These are phyloP conservation scores for Aphodius sticticus DNA, from an alignment of 2,888 invertebrate genomes.

Conservation along the genomic window DNA sequence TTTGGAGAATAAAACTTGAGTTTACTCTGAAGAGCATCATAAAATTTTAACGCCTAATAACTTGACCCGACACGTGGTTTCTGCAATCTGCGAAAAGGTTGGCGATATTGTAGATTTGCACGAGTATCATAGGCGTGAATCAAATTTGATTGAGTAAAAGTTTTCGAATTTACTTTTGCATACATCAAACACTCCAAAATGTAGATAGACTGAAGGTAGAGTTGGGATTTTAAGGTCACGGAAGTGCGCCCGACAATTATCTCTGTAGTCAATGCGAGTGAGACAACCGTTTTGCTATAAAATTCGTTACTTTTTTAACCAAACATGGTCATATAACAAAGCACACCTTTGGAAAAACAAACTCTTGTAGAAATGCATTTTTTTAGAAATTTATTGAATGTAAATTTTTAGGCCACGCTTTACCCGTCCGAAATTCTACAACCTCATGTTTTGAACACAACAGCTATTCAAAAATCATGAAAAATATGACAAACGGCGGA, in stretches of 20 bases:
- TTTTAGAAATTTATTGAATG: no score
- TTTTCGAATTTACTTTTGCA: background rate
- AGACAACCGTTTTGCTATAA: no score
- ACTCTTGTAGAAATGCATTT: no score
- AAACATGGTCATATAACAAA: no score
- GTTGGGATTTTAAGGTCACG: background rate
- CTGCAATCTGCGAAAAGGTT: background rate
- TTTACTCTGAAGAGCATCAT: background rate
- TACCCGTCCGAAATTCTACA: no score
- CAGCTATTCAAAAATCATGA: no score
- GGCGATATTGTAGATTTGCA: background rate
- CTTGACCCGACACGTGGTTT: background rate
- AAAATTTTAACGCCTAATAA: background rate
- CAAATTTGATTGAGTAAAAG: background rate
- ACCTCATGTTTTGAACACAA: no score
- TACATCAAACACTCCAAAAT: background rate
- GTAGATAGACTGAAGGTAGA: background rate
- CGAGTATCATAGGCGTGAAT: background rate
- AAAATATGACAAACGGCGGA: no score
- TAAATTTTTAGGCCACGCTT: no score
- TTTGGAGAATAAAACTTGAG: background rate
- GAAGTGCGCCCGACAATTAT: background rate
- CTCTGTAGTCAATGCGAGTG: background rate
- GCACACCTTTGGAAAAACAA: no score
- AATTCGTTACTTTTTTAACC: no score